A percentile compares a stretch with the other conserved stretches of the same genome.
Conservation (phyloP, 2,888 invertebrate species). For the Pimpla rufipes region DNA sequence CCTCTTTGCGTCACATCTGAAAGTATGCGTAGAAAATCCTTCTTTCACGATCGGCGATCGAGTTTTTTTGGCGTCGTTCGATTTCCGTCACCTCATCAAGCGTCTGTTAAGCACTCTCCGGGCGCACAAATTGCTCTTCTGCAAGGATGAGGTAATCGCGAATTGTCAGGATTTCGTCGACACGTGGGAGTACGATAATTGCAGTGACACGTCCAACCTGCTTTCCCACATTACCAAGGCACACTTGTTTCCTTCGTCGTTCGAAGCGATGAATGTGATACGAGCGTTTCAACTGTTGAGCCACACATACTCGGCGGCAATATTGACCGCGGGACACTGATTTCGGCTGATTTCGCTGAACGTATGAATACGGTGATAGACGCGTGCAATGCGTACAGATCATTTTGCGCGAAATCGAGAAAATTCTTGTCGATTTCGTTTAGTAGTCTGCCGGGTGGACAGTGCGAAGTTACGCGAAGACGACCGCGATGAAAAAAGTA, state of each 20-base stretch:
- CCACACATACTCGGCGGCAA: conserved; percentile 48
- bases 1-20: not conserved
- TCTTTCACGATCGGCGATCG: not conserved
- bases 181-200: conserved; percentile 19
- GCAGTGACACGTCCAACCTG: conserved; percentile 11
- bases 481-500: not conserved
- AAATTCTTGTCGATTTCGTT: not conserved
- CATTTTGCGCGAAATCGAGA: not conserved
- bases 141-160: conserved; percentile 52
- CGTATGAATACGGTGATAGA: conserved; percentile 30
- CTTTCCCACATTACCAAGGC: conserved; percentile 58
- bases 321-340: conserved; percentile 49
- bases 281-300: conserved; percentile 66
- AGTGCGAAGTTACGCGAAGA: not conserved
- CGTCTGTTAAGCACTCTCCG: conserved; percentile 45
- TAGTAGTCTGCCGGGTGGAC: not conserved
- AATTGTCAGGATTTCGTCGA: conserved; percentile 44
- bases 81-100: conserved; percentile 54
- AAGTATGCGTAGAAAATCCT: conserved; percentile 1
- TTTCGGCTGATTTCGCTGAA: not conserved
- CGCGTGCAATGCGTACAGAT: not conserved
- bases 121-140: conserved; percentile 33
- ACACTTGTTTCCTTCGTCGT: conserved; percentile 51
- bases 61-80: not conserved
- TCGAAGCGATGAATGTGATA: conserved; percentile 68